These are phyloP conservation scores for Digitonthophagus gazella DNA, from an alignment of 2,888 invertebrate species.

Conservation along the genomic window DNA sequence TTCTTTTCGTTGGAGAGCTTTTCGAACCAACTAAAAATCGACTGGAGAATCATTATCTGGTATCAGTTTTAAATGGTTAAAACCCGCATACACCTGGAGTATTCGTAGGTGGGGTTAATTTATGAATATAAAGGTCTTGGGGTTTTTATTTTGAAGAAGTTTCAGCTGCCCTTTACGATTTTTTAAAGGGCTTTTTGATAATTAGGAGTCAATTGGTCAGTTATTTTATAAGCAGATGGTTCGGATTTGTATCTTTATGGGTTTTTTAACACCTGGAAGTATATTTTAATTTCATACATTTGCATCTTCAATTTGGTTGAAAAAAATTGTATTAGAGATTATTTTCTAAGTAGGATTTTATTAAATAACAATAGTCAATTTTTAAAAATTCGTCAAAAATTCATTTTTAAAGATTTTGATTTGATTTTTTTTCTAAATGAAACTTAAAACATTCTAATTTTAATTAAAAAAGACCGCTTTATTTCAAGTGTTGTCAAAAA, in stretches of 20 bases:
- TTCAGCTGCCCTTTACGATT: conserved; percentile 1
- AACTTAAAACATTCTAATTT: too few relatives aligned
- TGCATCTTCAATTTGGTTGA: too few relatives aligned
- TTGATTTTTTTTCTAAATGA: too few relatives aligned
- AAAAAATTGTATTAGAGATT: too few relatives aligned
- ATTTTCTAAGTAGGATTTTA: too few relatives aligned
- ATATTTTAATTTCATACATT: too few relatives aligned
- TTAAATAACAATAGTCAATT: too few relatives aligned
- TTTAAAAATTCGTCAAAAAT: too few relatives aligned
- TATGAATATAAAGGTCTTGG: conserved; percentile 32
- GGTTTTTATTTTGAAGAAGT: neutral
- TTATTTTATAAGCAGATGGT: neutral
- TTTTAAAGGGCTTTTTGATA: neutral
- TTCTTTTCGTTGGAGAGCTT: conserved; percentile 31
- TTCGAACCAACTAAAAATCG: conserved; percentile 34
- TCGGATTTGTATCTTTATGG: neutral
- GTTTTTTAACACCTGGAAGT: conserved; percentile 10
- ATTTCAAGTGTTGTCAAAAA: too few relatives aligned
- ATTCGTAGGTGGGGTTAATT: conserved; percentile 41
- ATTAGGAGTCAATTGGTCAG: neutral
- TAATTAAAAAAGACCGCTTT: too few relatives aligned
- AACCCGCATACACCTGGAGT: conserved; percentile 52
- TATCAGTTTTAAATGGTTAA: conserved; percentile 39
- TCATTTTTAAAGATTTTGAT: too few relatives aligned
- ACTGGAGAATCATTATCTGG: conserved; percentile 40